A percentile compares a stretch with the other conserved stretches of the same genome.
phyloP scores from a whole-genome alignment of 2,797 vertebrate genomes.

The Mastacembelus armatus region DNA sequence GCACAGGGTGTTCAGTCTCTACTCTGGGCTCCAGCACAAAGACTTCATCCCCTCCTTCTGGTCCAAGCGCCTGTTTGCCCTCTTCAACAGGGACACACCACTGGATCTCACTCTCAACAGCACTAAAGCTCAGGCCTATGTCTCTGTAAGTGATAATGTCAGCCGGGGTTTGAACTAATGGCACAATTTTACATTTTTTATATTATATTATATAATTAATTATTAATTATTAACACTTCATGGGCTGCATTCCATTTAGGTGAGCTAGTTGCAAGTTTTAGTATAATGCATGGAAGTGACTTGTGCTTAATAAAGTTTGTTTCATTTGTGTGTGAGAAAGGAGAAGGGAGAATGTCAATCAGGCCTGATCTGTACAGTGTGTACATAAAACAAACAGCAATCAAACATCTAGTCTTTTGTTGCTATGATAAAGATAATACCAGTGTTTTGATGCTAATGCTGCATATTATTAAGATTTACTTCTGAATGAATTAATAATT shows the following conservation, averaged over 20 bases:
- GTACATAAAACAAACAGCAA: no score
- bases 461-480: conserved; percentile 4
- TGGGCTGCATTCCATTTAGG: no score
- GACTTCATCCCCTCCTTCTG: conserved; percentile 87
- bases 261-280: no score
- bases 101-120: conserved; percentile 86
- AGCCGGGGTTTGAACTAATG: no score
- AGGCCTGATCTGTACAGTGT: background rate
- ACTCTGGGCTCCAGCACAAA: conserved; percentile 85
- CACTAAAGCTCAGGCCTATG: conserved; percentile 88
- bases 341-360: background rate
- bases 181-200: no score
- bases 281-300: no score
- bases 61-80: conserved; percentile 93
- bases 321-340: no score
- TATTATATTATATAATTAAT: no score
- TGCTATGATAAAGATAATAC: background rate
- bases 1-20: conserved; percentile 87
- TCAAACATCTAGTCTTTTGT: no score
- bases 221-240: no score
- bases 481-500: background rate
- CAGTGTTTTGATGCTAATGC: conserved; percentile 2
- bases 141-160: conserved; percentile 89
- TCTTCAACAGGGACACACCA: conserved; percentile 87
- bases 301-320: no score